These are phyloP conservation scores for Elmis aenea DNA, from an alignment of 2,888 invertebrate genomes.

Conservation along the genomic window DNA sequence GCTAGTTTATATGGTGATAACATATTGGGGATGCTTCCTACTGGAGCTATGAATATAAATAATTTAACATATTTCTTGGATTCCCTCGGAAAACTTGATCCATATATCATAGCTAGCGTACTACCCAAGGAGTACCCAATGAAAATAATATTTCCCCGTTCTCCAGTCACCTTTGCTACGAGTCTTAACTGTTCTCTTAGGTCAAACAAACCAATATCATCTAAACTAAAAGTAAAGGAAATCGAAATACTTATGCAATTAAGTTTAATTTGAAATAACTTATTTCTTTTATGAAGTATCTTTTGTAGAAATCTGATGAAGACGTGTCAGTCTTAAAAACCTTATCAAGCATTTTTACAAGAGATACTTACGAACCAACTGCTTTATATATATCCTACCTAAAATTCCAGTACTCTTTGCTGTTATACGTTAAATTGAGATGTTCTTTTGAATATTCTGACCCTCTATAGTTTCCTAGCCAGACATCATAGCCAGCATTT, in stretches of 20 bases:
- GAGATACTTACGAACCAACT: too few species aligned
- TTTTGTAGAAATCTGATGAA: too few species aligned
- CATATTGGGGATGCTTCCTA: not conserved
- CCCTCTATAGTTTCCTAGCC: not conserved
- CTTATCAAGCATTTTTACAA: too few species aligned
- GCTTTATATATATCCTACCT: too few species aligned
- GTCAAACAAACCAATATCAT: not conserved
- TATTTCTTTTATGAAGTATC: too few species aligned
- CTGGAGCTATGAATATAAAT: not conserved
- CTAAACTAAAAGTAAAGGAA: not conserved
- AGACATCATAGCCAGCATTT: not conserved
- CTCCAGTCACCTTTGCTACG: not conserved
- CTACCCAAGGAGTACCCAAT: not conserved
- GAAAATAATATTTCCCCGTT: not conserved
- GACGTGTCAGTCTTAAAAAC: too few species aligned
- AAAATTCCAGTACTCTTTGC: not conserved
- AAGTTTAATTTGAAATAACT: too few species aligned
- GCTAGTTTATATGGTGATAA: not conserved
- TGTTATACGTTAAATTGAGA: not conserved
- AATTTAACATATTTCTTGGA: not conserved
- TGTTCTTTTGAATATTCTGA: not conserved
- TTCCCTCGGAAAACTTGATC: not conserved
- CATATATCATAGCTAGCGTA: not conserved
- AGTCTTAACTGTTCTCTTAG: not conserved
- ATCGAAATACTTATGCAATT: too few species aligned